A percentile compares a stretch with the other conserved stretches of the same genome.
Evolutionary conservation across 1,140 invertebrate genomes (phyloP).

Genomic region (Antheraea mylitta): DNA sequence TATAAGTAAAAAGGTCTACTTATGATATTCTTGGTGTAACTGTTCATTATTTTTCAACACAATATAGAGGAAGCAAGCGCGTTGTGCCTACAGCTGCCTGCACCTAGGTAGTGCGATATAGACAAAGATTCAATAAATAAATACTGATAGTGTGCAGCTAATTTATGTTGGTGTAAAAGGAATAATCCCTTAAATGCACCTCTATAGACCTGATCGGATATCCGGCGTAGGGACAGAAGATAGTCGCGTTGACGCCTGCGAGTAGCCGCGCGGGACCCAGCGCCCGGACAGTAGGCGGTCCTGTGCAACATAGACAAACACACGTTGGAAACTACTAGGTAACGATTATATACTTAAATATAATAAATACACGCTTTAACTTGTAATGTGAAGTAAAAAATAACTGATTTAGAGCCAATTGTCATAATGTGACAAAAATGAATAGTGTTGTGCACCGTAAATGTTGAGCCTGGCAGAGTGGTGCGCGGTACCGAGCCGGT

Average conservation of each 20-base stretch:
- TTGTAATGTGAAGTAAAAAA: no score
- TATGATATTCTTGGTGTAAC: no score
- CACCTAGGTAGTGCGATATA: no score
- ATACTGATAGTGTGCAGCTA: no score
- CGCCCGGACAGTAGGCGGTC: conserved; percentile 88
- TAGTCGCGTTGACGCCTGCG: conserved; percentile 86
- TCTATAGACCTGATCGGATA: conserved; percentile 86
- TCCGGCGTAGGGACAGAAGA: conserved; percentile 93
- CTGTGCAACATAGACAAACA: conserved; percentile 65
- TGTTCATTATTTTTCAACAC: no score
- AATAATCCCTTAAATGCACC: conserved; percentile 68
- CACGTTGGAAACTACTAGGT: no score
- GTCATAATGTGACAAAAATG: neutral
- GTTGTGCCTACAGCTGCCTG: no score
- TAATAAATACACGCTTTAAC: no score
- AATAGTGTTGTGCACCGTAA: conserved; percentile 81
- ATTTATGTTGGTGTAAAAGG: conserved; percentile 27
- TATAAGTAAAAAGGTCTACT: no score
- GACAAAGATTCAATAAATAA: no score
- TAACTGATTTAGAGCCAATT: neutral
- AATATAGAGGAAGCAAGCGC: no score
- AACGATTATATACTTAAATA: no score
- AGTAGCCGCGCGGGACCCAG: conserved; percentile 90
- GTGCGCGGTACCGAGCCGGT: conserved; percentile 83
- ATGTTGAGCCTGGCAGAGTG: conserved; percentile 90